Base-by-base conservation (phyloP, 1,140 invertebrate genomes). In the Cydia pomonella region DNA sequence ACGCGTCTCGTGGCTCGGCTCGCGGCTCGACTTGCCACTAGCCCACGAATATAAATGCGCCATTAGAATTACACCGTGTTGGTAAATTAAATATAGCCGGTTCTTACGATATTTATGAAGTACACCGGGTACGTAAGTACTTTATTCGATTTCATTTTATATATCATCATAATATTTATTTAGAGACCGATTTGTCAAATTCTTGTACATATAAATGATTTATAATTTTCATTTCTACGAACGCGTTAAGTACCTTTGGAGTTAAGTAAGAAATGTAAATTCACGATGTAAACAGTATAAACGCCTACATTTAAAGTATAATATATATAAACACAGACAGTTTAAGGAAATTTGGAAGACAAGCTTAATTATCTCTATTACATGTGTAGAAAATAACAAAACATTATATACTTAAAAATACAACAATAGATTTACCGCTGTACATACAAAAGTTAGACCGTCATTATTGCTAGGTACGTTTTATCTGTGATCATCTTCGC, bases 341-440 rank as follows among this genome's bases (percentile, higher is more conserved):
- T 47, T 47, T 62, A 62, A 62, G 23, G 13, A 64, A 25, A 64
- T 66, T 27, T 66, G 63, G 63, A 66, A 66, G 63, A 66, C 63
- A 66, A 29, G 63, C 27, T 33, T 16, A 66, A 16, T 66, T 29
- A 66, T 16, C 44, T 47, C 12, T 13, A 16, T 16, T 47, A 47
- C 44, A 47, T 47, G 44, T 16, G 12, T 47, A 38, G 10, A 38
- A 38, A 9, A 1, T 38, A 38, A 38, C 33, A 38, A 38, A 38
- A 38, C 33, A 38, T 38, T 38, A 38, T 33, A 33, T 33, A 33
- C 33, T 38, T 38, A 38, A 38, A 38, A 33, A 33, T 33, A 38
- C 9, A 38, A 1, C 33, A 38, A 38, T 10, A 0, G 33, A 38
- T 38, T 38, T 38, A 38, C 7, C 33, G 9, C 7, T 38, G 33